These are phyloP conservation scores for Paguma larvata DNA, from an alignment of 2,797 vertebrate genomes.

Conservation along the genomic window DNA sequence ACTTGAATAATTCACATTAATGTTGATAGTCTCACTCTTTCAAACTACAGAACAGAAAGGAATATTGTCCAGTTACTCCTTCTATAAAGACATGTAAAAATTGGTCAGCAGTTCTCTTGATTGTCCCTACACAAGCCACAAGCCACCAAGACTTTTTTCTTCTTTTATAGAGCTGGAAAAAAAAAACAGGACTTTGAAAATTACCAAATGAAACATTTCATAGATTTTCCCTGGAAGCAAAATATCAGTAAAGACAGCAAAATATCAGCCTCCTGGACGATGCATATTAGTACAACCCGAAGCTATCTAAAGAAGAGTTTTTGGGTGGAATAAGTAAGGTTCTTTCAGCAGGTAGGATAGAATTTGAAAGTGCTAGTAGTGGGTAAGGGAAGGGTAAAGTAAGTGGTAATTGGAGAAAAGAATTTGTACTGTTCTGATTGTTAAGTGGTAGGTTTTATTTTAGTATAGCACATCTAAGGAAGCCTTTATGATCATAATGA, in stretches of 20 bases:
- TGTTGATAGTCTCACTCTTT: background rate
- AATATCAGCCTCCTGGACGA: background rate
- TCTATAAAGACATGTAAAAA: background rate
- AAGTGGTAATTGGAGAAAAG: constrained; percentile 39
- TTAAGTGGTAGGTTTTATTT: constrained; percentile 61
- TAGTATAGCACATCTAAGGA: constrained; percentile 52
- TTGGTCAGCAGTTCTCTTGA: background rate
- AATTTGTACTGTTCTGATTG: constrained; percentile 32
- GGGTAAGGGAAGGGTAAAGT: background rate
- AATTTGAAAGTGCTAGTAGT: constrained; percentile 34
- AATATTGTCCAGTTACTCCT: background rate
- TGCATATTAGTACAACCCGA: constrained; percentile 18
- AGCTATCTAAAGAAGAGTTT: constrained; percentile 15
- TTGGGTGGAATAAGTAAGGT: background rate
- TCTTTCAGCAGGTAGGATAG: background rate
- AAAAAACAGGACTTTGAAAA: background rate
- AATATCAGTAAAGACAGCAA: constrained; percentile 34
- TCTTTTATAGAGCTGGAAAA: background rate
- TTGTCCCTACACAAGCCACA: background rate
- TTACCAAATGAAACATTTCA: constrained; percentile 33
- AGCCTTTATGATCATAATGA: constrained; percentile 30
- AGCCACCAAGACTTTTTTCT: background rate
- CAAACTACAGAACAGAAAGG: background rate
- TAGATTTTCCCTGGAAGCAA: constrained; percentile 1
- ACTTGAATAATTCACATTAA: background rate